Conservation (phyloP, 1,140 invertebrate species). For the Dendroctonus ponderosae region DNA sequence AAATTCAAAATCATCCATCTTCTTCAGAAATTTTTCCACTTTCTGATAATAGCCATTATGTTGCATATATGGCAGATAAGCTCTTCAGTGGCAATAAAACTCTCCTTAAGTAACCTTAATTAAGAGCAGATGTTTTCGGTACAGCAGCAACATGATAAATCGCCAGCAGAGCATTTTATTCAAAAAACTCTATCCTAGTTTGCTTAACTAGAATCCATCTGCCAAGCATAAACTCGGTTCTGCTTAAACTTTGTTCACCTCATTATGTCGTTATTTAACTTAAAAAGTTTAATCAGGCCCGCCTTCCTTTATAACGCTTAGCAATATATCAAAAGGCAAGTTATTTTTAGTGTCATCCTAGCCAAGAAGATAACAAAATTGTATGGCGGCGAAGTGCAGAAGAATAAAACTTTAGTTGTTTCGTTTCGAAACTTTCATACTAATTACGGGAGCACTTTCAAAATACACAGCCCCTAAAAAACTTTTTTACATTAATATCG, state of each 20-base stretch:
- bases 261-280: conserved; percentile 16
- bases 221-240: background rate
- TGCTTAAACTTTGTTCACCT: conserved; percentile 14
- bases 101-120: no score
- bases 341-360: conserved; percentile 24
- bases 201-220: no score
- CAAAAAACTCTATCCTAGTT: no score
- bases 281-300: conserved; percentile 17
- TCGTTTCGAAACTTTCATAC: conserved; percentile 24
- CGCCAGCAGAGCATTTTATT: no score
- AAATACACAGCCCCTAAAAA: conserved; percentile 11
- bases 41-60: no score
- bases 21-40: no score
- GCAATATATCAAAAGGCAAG: conserved; percentile 23
- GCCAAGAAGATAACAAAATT: conserved; percentile 21
- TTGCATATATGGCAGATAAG: no score
- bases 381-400: conserved; percentile 8
- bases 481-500: conserved; percentile 23
- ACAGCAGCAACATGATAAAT: no score
- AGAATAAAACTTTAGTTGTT: conserved; percentile 30
- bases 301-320: background rate
- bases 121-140: no score
- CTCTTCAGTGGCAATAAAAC: no score
- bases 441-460: conserved; percentile 17
- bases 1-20: no score